Conservation (phyloP, 1,140 invertebrate genomes). For the Hylaeus volcanicus region DNA sequence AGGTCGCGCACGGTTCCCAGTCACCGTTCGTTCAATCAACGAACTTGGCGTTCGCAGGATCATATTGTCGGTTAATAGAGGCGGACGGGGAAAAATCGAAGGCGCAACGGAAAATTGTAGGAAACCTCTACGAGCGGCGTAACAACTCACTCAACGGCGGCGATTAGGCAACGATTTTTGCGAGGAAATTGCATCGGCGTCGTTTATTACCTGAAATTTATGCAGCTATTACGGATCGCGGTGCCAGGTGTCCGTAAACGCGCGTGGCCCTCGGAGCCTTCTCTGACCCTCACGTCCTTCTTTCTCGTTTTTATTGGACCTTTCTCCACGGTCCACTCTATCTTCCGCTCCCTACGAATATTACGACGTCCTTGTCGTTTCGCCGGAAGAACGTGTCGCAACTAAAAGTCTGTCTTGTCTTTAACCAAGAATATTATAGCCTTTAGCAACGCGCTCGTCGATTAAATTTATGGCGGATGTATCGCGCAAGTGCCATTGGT, state of each 20-base stretch:
- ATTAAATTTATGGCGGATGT: too few species aligned
- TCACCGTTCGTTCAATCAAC: neutral
- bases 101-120: conserved; percentile 1
- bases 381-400: neutral
- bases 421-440: too few species aligned
- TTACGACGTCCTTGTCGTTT: neutral
- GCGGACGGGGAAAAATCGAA: neutral
- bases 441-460: too few species aligned
- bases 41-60: too few species aligned
- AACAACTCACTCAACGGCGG: conserved; percentile 34
- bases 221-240: conserved; percentile 62
- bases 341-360: neutral
- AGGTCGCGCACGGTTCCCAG: neutral
- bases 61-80: neutral
- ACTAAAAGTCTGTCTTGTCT: too few species aligned
- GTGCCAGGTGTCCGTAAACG: conserved; percentile 58
- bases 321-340: conserved; percentile 11
- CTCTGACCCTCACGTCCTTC: conserved; percentile 63
- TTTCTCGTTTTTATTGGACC: conserved; percentile 22
- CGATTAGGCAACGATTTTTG: conserved; percentile 47
- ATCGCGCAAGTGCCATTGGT: too few species aligned
- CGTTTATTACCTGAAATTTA: conserved; percentile 66
- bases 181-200: neutral
- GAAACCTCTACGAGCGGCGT: conserved; percentile 17
- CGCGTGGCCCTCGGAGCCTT: conserved; percentile 39